Evolutionary conservation across 2,113 vertebrate genomes (phyloP).

Genomic region (Amphiprion ocellaris): DNA sequence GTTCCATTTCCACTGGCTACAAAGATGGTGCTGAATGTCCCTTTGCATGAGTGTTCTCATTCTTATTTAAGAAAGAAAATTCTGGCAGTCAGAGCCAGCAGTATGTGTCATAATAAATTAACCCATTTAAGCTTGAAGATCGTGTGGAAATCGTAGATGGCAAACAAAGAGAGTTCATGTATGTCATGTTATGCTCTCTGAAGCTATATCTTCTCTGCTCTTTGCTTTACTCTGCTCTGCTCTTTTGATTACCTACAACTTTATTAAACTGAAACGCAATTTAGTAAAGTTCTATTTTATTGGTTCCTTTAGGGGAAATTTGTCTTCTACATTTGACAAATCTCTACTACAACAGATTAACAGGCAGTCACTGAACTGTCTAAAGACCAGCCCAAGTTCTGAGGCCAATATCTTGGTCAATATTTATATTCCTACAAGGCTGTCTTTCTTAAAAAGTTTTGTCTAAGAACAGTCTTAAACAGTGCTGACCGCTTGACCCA

Average conservation of each 20-base stretch:
- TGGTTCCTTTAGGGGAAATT: constrained; percentile 1
- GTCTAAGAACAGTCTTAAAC: neutral
- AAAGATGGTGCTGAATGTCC: neutral
- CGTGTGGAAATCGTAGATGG: no score
- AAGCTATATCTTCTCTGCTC: neutral
- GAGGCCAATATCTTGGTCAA: neutral
- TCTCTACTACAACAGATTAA: no score
- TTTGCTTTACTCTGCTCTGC: neutral
- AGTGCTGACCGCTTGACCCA: neutral
- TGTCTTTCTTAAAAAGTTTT: neutral
- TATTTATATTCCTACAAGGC: neutral
- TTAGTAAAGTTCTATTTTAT: constrained; percentile 8
- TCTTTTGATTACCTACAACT: neutral
- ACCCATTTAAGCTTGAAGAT: neutral
- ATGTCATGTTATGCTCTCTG: no score
- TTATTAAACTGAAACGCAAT: constrained; percentile 11
- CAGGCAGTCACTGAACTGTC: neutral
- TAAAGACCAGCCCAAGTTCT: neutral
- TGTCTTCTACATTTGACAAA: constrained; percentile 5
- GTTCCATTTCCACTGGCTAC: neutral
- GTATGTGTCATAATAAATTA: neutral
- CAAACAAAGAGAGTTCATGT: no score
- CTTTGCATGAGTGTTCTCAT: neutral
- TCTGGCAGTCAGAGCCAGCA: constrained; percentile 5
- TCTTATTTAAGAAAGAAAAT: neutral